These are phyloP conservation scores for Cydia amplana DNA, from an alignment of 1,140 invertebrate genomes.

Conservation along the genomic window DNA sequence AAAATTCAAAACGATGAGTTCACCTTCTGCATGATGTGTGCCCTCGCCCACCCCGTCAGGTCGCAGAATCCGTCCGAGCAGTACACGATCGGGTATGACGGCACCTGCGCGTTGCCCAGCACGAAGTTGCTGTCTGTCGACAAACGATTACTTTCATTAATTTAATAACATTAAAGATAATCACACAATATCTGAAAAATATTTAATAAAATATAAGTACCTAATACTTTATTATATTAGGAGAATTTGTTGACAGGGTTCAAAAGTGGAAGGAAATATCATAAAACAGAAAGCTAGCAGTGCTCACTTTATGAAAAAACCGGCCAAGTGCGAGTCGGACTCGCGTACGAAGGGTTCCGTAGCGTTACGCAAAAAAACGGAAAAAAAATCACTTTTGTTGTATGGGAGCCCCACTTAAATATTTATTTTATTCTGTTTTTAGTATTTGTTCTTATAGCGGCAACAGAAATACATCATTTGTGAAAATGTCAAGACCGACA, in stretches of 20 bases:
- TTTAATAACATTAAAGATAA: neutral
- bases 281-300: neutral
- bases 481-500: too few relatives aligned
- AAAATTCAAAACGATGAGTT: neutral
- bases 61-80: constrained; percentile 99
- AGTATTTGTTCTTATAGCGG: too few relatives aligned
- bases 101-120: constrained; percentile 97
- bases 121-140: constrained; percentile 98
- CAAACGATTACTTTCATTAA: constrained; percentile 51
- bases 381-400: too few relatives aligned
- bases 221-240: too few relatives aligned
- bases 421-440: too few relatives aligned
- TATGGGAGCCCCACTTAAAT: too few relatives aligned
- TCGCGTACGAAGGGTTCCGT: too few relatives aligned
- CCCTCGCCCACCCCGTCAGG: constrained; percentile 94
- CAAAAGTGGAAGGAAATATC: neutral
- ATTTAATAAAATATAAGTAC: too few relatives aligned
- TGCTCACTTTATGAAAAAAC: neutral
- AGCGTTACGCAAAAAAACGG: too few relatives aligned
- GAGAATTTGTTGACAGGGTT: neutral
- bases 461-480: too few relatives aligned
- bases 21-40: constrained; percentile 96
- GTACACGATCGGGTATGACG: constrained; percentile 96
- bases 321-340: too few relatives aligned
- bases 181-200: too few relatives aligned